Conservation (phyloP, 1,140 invertebrate genomes). For the Solenopsis invicta region DNA sequence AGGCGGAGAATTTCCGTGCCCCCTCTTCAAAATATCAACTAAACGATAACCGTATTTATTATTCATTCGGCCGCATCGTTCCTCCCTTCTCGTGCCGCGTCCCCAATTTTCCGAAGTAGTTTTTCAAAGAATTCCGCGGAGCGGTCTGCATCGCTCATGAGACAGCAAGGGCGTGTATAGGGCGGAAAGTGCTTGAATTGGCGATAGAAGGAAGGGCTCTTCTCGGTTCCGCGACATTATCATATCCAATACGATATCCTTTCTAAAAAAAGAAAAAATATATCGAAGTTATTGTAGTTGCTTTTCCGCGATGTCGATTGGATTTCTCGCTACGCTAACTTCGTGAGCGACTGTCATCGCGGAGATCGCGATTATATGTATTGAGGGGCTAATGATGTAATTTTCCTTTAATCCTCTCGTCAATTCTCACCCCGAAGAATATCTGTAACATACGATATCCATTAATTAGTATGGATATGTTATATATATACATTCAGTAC, state of each 20-base stretch:
- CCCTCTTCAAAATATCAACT: constrained; percentile 85
- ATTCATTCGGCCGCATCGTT: constrained; percentile 83
- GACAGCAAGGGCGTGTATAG: constrained; percentile 18
- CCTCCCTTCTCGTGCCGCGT: constrained; percentile 73
- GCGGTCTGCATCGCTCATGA: constrained; percentile 65
- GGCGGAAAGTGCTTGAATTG: constrained; percentile 36
- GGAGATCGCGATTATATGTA: too few relatives aligned
- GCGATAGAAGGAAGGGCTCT: constrained; percentile 11
- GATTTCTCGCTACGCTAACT: too few relatives aligned
- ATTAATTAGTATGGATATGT: too few relatives aligned
- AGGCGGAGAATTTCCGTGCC: constrained; percentile 61
- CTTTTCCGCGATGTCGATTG: too few relatives aligned
- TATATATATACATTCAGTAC: too few relatives aligned
- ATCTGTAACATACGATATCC: too few relatives aligned
- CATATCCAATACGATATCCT: constrained; percentile 39
- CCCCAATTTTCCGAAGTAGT: constrained; percentile 85
- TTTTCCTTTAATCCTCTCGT: too few relatives aligned
- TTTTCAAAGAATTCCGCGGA: constrained; percentile 83
- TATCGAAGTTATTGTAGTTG: too few relatives aligned
- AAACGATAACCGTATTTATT: constrained; percentile 86
- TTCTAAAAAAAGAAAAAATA: constrained; percentile 1
- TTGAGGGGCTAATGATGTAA: too few relatives aligned
- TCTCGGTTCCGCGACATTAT: constrained; percentile 23
- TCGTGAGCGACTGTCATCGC: too few relatives aligned
- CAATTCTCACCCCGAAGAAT: too few relatives aligned